Evolutionary conservation across 2,113 vertebrate genomes (phyloP), one percentile per base, ranked within the genome.

Genomic region (Sigmodon hispidus): DNA sequence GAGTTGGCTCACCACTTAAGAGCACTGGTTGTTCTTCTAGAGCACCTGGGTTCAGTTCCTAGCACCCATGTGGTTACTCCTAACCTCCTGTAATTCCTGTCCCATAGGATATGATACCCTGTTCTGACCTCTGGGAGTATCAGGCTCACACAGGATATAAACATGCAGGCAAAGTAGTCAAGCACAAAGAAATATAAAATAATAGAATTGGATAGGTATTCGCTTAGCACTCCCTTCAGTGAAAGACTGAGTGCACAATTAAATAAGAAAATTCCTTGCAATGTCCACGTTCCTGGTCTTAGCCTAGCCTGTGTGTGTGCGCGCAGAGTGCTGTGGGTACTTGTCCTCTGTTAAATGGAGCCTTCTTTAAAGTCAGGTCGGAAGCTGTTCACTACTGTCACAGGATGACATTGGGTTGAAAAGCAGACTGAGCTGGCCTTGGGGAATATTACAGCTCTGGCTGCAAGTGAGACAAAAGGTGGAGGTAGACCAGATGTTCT

Each of bases 181-280:
- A 63, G 31, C 15, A 45, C 15, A 19, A 45, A 83, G 13, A 83
- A 45, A 45, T 80, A 57, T 5, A 43, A 83, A 83, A 61, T 10
- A 83, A 31, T 63, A 61, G 95, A 96, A 97, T 97, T 80, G 85
- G 75, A 40, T 91, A 76, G 89, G 61, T 31, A 43, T 63, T 91
- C 57, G 77, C 45, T 96, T 73, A 88, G 3, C 55, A 43, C n/a
- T 94, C 83, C 92, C 91, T 95, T 97, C 70, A 88, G 43, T 92
- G 95, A 94, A 96, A 96, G 75, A 75, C 80, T 93, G 70, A 90
- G 9, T 89, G 75, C 22, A 86, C 84, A 97, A 26, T 90, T 96
- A 93, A 90, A 94, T 96, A 96, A 93, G 92, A 92, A 70, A 69
- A 85, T 93, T 93, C 95, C 87, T 87, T 95, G 40, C 72, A 59